Evolutionary conservation across 2,113 vertebrate genomes (phyloP).

Genomic region (Helogale parvula): DNA sequence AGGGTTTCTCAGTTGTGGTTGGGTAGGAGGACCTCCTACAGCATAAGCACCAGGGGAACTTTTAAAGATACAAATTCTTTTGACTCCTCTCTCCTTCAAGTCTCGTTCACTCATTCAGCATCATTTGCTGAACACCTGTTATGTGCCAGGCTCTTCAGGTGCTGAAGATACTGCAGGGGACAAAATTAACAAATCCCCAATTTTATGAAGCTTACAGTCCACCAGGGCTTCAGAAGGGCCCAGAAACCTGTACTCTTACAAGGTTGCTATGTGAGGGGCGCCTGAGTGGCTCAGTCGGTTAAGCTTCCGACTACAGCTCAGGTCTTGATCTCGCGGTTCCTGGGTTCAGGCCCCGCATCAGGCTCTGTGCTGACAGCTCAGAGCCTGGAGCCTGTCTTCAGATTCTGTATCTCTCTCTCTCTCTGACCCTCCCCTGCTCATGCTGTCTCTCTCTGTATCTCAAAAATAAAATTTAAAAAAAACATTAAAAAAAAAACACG

Average conservation of each 20-base stretch:
- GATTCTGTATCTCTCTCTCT: too few relatives aligned
- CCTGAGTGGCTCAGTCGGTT: too few relatives aligned
- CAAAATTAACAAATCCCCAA: background rate
- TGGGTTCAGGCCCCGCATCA: too few relatives aligned
- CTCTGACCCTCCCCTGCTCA: too few relatives aligned
- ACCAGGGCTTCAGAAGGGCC: background rate
- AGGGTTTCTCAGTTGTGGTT: slow-evolving; percentile 7
- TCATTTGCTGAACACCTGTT: background rate
- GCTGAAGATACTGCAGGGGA: background rate
- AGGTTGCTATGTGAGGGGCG: background rate
- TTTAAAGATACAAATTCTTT: background rate
- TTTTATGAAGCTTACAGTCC: background rate
- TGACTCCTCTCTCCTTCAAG: background rate
- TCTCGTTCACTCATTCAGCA: background rate
- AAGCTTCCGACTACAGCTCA: too few relatives aligned
- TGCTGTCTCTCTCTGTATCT: too few relatives aligned
- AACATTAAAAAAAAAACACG: background rate
- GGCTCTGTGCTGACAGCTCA: too few relatives aligned
- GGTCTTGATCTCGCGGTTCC: too few relatives aligned
- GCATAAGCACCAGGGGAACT: background rate
- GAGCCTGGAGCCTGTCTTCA: too few relatives aligned
- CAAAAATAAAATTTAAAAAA: too few relatives aligned
- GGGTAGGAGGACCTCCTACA: background rate
- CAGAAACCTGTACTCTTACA: background rate
- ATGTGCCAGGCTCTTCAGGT: background rate